Conservation (phyloP, 1,140 invertebrate species). For the Zaprionus tsacasi region DNA sequence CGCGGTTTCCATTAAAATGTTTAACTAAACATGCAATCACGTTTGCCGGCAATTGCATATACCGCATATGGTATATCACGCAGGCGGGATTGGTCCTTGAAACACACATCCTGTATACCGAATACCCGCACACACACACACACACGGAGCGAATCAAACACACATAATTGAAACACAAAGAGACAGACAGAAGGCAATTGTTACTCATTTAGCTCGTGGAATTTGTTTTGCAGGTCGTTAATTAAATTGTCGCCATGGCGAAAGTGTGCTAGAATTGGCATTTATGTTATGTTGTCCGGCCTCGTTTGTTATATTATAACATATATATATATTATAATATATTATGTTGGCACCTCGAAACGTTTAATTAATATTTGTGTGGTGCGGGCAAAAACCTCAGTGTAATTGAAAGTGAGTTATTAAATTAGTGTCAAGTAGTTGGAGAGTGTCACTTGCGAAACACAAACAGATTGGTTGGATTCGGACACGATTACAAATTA, state of each 20-base stretch:
- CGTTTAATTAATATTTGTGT: slow-evolving; percentile 47
- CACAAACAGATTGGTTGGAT: background rate
- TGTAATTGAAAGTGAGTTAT: background rate
- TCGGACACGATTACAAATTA: background rate
- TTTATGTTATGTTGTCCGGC: slow-evolving; percentile 8
- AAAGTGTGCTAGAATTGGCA: slow-evolving; percentile 14
- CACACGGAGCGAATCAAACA: background rate
- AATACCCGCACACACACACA: background rate
- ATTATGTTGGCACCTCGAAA: background rate
- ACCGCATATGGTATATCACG: slow-evolving; percentile 15
- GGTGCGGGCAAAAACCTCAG: background rate
- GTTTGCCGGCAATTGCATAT: slow-evolving; percentile 28
- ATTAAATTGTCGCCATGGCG: slow-evolving; percentile 66
- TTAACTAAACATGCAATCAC: slow-evolving; percentile 68
- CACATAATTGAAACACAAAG: slow-evolving; percentile 65
- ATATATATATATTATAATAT: background rate
- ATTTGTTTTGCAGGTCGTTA: slow-evolving; percentile 49
- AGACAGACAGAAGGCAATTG: slow-evolving; percentile 55
- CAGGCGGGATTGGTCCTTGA: slow-evolving; percentile 9
- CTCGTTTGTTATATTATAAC: background rate
- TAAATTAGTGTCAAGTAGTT: slow-evolving; percentile 1
- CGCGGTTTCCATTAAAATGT: slow-evolving; percentile 60
- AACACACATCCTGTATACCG: slow-evolving; percentile 6
- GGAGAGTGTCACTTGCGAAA: background rate
- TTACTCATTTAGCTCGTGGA: slow-evolving; percentile 47